Percentiles rank a stretch among this genome's conserved stretches.
These are phyloP conservation scores for Hoplias malabaricus DNA, from an alignment of 2,113 vertebrate species.

Conservation along the genomic window DNA sequence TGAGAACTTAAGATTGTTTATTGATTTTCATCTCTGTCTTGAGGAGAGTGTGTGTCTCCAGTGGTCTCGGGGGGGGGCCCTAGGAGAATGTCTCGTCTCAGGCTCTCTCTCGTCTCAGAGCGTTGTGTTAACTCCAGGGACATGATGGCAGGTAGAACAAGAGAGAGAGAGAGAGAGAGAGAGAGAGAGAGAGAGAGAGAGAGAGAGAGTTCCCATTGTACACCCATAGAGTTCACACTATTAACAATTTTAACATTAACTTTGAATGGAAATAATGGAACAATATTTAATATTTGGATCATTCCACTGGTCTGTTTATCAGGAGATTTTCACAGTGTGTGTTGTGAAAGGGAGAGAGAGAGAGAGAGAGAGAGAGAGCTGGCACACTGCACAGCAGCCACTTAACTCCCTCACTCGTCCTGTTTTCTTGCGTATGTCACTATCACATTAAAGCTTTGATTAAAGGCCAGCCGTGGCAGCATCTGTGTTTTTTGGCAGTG, in stretches of 20 bases:
- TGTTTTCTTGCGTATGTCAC: constrained; percentile 52
- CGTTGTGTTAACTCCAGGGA: constrained; percentile 51
- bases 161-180: too few species aligned
- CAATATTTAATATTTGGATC: too few species aligned
- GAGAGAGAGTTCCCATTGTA: constrained; percentile 24
- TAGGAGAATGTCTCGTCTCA: constrained; percentile 74
- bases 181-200: too few species aligned
- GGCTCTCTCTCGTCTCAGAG: constrained; percentile 54
- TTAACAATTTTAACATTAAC: too few species aligned
- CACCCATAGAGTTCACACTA: constrained; percentile 10
- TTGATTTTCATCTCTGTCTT: constrained; percentile 99
- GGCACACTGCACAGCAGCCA: constrained; percentile 47
- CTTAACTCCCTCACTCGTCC: constrained; percentile 37
- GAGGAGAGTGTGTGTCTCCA: constrained; percentile 88
- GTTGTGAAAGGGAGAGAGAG: constrained; percentile 29
- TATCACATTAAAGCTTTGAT: constrained; percentile 56
- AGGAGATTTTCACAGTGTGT: too few species aligned
- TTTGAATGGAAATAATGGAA: too few species aligned
- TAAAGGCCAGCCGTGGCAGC: constrained; percentile 46
- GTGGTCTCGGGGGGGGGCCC: constrained; percentile 76
- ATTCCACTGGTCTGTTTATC: too few species aligned
- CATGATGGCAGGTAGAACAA: constrained; percentile 63
- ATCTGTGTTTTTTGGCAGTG: constrained; percentile 53
- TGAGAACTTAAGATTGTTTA: constrained; percentile 99
- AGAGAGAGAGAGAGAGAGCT: constrained; percentile 56